A percentile compares a stretch with the other conserved stretches of the same genome.
These are phyloP conservation scores for Australoheros scitulus DNA, from an alignment of 2,113 vertebrate genomes.

Conservation along the genomic window DNA sequence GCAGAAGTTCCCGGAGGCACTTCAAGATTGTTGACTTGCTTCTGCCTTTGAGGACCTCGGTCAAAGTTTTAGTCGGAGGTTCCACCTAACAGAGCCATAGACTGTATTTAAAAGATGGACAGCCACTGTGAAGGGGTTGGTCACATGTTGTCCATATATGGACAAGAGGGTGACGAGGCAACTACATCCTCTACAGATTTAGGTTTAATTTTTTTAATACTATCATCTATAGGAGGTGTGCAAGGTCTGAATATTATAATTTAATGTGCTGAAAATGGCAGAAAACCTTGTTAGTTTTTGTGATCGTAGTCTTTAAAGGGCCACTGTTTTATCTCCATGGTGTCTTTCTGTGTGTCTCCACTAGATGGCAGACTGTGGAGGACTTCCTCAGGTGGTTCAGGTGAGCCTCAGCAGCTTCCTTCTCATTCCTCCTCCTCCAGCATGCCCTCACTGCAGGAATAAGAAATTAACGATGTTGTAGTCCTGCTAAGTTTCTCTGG, in stretches of 20 bases:
- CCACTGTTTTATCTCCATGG: background rate
- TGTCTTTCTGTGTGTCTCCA: constrained; percentile 46
- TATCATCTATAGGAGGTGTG: no score
- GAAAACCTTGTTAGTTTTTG: background rate
- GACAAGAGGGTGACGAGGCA: accelerated
- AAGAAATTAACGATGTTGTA: background rate
- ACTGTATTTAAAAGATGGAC: no score
- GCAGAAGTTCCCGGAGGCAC: no score
- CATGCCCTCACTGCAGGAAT: background rate
- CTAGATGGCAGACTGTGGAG: constrained; percentile 97
- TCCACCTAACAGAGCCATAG: no score
- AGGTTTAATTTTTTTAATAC: accelerated
- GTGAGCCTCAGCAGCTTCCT: constrained; percentile 70
- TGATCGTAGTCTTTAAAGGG: background rate
- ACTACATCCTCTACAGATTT: background rate
- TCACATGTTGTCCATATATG: no score
- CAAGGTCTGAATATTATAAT: background rate
- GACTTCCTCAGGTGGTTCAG: constrained; percentile 94
- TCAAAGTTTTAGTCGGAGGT: no score
- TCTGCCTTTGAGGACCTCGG: no score
- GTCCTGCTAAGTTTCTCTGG: no score
- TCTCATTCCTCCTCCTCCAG: background rate
- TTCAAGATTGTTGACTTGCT: no score
- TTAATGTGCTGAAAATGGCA: background rate
- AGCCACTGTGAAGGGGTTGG: no score